Percentiles rank a stretch among this genome's conserved stretches.
Conservation (phyloP, 2,888 invertebrate species). For the Hydropsyche betteni region DNA sequence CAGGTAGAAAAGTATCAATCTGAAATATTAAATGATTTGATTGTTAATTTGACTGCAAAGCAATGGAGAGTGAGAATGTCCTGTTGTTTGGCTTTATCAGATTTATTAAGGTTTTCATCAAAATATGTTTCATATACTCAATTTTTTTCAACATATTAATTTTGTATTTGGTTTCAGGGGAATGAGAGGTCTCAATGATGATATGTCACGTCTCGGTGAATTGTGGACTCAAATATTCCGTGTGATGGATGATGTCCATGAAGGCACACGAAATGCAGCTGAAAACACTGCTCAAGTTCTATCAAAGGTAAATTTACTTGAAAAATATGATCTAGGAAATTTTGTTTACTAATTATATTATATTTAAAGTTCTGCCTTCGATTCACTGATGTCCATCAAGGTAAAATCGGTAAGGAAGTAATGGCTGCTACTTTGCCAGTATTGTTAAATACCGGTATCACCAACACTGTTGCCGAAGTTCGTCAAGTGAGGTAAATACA, state of each 20-base stretch:
- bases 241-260: slow-evolving; percentile 95
- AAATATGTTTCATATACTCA: slow-evolving; percentile 25
- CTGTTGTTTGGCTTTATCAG: slow-evolving; percentile 87
- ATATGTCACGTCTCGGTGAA: slow-evolving; percentile 62
- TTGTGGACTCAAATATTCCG: slow-evolving; percentile 86
- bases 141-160: slow-evolving; percentile 21
- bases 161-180: slow-evolving; percentile 39
- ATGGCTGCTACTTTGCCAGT: slow-evolving; percentile 81
- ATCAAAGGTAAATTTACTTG: slow-evolving; percentile 70
- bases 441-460: slow-evolving; percentile 81
- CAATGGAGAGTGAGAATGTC: slow-evolving; percentile 93
- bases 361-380: slow-evolving; percentile 73
- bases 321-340: neutral
- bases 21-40: slow-evolving; percentile 82
- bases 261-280: slow-evolving; percentile 81
- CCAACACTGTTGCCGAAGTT: slow-evolving; percentile 80
- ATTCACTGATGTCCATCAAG: slow-evolving; percentile 74
- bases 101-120: slow-evolving; percentile 73
- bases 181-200: slow-evolving; percentile 42
- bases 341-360: slow-evolving; percentile 34
- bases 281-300: slow-evolving; percentile 75
- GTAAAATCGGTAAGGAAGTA: slow-evolving; percentile 77
- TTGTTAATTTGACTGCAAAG: slow-evolving; percentile 80
- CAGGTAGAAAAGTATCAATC: slow-evolving; percentile 84
- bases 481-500: slow-evolving; percentile 73